Evolutionary conservation across 2,888 invertebrate genomes (phyloP).

Genomic region (Lycaena phlaeas): DNA sequence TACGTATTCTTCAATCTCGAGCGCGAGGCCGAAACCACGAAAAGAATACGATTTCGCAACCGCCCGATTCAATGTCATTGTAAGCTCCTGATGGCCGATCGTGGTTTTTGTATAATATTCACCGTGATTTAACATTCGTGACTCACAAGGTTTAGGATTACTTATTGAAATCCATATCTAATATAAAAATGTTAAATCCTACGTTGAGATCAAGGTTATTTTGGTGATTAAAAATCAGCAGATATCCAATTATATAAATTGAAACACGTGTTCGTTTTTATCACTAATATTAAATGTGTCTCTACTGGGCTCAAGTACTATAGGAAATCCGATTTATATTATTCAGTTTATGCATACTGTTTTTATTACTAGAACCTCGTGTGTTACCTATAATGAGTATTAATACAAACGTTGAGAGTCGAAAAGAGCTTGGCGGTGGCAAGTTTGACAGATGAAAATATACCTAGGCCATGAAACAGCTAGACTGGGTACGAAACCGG

Average conservation of each 20-base stretch:
- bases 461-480: conserved; percentile 23
- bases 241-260: no score
- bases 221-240: no score
- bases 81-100: conserved; percentile 37
- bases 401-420: conserved; percentile 10
- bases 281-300: no score
- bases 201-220: no score
- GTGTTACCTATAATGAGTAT: conserved; percentile 10
- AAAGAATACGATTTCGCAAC: conserved; percentile 69
- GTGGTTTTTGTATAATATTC: conserved; percentile 22
- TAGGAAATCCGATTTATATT: conserved; percentile 4
- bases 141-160: no score
- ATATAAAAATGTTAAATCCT: no score
- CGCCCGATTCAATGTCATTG: conserved; percentile 62
- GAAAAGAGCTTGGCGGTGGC: conserved; percentile 12
- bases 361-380: conserved; percentile 1
- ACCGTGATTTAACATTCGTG: conserved; percentile 12
- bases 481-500: conserved; percentile 27
- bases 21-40: conserved; percentile 55
- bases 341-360: conserved; percentile 1
- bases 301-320: not conserved
- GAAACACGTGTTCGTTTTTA: no score
- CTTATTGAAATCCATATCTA: no score
- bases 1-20: conserved; percentile 68
- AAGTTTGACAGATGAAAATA: conserved; percentile 26